Evolutionary conservation across 1,140 invertebrate species (phyloP).

Genomic region (Meloidogyne hapla): DNA sequence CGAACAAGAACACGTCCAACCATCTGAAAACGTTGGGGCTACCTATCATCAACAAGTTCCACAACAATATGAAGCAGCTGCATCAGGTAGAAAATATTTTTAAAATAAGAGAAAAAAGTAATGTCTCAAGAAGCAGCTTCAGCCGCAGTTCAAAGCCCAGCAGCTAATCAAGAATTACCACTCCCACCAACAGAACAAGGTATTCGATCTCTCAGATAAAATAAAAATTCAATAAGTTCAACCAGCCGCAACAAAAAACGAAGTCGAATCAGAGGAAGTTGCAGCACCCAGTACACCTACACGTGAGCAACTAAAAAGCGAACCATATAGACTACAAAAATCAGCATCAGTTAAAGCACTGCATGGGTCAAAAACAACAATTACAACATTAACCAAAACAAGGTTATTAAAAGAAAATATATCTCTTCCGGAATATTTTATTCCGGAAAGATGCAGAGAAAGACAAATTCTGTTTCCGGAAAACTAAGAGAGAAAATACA

Average conservation of each 20-base stretch:
- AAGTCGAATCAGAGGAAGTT: background rate
- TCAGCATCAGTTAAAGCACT: background rate
- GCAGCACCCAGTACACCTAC: background rate
- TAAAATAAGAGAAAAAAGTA: background rate
- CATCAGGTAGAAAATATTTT: background rate
- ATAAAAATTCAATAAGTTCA: background rate
- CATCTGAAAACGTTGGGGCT: background rate
- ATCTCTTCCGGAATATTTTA: background rate
- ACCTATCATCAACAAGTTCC: background rate
- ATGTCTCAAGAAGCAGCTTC: background rate
- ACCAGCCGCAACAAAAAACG: slow-evolving; percentile 22
- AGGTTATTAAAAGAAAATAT: background rate
- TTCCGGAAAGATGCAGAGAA: background rate
- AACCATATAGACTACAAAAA: background rate
- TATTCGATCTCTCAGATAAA: background rate
- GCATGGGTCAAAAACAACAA: background rate
- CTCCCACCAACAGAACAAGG: background rate
- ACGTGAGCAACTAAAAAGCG: background rate
- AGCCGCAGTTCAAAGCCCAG: background rate
- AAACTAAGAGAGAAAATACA: no score
- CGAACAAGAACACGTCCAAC: no score
- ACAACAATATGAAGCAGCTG: background rate
- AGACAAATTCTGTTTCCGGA: no score
- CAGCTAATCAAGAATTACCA: background rate
- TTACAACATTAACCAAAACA: background rate